Base-by-base conservation (phyloP, 2,888 invertebrate species). In the Leptinotarsa haldemani region DNA sequence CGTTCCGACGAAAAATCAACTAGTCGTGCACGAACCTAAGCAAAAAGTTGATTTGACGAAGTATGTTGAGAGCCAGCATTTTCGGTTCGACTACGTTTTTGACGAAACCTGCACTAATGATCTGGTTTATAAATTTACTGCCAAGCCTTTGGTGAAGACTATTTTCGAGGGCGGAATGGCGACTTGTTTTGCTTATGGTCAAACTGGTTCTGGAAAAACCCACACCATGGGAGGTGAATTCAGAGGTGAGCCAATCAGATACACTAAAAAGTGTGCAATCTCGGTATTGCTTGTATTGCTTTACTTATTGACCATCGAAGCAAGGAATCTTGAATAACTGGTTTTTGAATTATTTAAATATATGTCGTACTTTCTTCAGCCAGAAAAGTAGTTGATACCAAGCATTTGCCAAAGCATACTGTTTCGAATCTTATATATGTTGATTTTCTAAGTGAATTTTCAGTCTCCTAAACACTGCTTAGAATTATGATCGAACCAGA, bases 191-290 rank as follows among this genome's bases (percentile, higher is more conserved):
- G 99, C 99, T 4, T 99, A 99, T 88, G 99, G 99, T 65, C 99
- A 99, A 89, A 99, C 99, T 1, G 99, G 99, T 65, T 96, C 97
- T 83, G 93, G 98, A 88, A 95, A 99, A 90, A 93, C 99, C 82
- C 95, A 99, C 90, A 99, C 99, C 46, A 99, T 99, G 99, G 99
- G 99, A 56, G 99, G 99, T 25, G 98, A 95, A 88, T 99, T 95
- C 86, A 94, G 93, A 90, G 97, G 94, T 79, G 81, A 91, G 96
- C 93, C 30, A 25, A 47, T 47, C 30, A 5, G 30, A 5, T 0
- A 30, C 30, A 30, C 30, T 30, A 30, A 5, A 30, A 30, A 30
- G 5, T 30, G 5, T 30, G 5, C 30, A 5, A 30, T 1, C 30
- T 30, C 5, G 30, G 0, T 30, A 30, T 30, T 30, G 30, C 30